Evolutionary conservation across 30 jellyfish, hydroid and myxozoan genomes (phyloP).

Genomic region (Pseudorhiza aurosa): DNA sequence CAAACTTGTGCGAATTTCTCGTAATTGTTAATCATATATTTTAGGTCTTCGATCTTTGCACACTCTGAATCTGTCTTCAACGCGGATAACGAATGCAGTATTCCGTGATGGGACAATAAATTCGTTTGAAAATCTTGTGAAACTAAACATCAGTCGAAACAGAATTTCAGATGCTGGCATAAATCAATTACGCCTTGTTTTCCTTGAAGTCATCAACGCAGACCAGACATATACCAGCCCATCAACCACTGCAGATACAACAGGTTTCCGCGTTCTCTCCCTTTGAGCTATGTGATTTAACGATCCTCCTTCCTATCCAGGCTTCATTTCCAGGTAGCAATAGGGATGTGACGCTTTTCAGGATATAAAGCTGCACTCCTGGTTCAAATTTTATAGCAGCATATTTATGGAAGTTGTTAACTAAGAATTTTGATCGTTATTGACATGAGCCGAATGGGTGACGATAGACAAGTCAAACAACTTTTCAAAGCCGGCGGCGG

Average conservation of each 20-base stretch:
- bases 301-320: too few species aligned
- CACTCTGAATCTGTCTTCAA: slow-evolving; percentile 43
- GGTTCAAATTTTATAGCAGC: too few species aligned
- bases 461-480: too few species aligned
- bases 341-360: too few species aligned
- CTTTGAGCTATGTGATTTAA: too few species aligned
- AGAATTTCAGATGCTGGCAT: slow-evolving; percentile 49
- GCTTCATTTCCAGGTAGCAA: too few species aligned
- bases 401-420: too few species aligned
- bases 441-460: too few species aligned
- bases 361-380: too few species aligned
- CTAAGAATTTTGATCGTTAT: too few species aligned
- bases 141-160: slow-evolving; percentile 55
- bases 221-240: slow-evolving; percentile 43
- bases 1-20: not conserved
- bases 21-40: not conserved
- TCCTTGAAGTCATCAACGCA: slow-evolving; percentile 53
- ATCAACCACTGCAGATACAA: not conserved
- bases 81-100: slow-evolving; percentile 41
- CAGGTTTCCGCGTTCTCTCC: too few species aligned
- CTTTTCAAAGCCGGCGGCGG: too few species aligned
- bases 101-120: slow-evolving; percentile 50
- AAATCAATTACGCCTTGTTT: slow-evolving; percentile 17
- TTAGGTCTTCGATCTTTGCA: slow-evolving; percentile 36
- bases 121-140: slow-evolving; percentile 36